Conservation (phyloP, 2,797 vertebrate species). For the Hydrocynus forskahlii region DNA sequence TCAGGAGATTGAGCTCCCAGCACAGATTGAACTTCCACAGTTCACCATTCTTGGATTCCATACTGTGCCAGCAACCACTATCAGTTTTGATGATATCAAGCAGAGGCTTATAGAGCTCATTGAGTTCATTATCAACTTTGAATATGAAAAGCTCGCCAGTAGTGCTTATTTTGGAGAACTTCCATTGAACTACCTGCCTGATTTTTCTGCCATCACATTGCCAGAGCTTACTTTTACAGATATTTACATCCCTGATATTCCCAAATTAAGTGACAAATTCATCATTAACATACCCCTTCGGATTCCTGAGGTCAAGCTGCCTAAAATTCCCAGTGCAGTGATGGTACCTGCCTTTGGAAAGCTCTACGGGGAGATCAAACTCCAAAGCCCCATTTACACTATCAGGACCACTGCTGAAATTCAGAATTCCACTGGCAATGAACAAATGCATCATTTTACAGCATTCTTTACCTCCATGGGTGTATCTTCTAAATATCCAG, state of each 20-base stretch:
- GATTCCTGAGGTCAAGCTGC: slow-evolving; percentile 87
- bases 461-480: slow-evolving; percentile 79
- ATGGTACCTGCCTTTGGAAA: slow-evolving; percentile 88
- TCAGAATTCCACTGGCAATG: slow-evolving; percentile 79
- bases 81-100: slow-evolving; percentile 86
- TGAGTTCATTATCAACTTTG: slow-evolving; percentile 82
- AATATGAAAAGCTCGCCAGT: slow-evolving; percentile 74
- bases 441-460: slow-evolving; percentile 77
- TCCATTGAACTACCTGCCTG: slow-evolving; percentile 76
- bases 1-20: slow-evolving; percentile 79
- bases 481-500: slow-evolving; percentile 75
- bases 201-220: slow-evolving; percentile 79
- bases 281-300: slow-evolving; percentile 72
- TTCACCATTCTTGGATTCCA: slow-evolving; percentile 83
- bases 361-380: slow-evolving; percentile 80
- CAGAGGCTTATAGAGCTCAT: slow-evolving; percentile 78
- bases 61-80: slow-evolving; percentile 79
- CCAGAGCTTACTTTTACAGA: slow-evolving; percentile 82
- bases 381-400: slow-evolving; percentile 85
- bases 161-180: slow-evolving; percentile 83
- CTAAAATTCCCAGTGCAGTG: slow-evolving; percentile 80
- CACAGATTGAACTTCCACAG: slow-evolving; percentile 82
- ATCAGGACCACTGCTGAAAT: slow-evolving; percentile 80
- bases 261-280: slow-evolving; percentile 80
- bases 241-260: slow-evolving; percentile 82